phyloP scores from a whole-genome alignment of 2,888 invertebrate genomes.

The Mylabris sibirica region DNA sequence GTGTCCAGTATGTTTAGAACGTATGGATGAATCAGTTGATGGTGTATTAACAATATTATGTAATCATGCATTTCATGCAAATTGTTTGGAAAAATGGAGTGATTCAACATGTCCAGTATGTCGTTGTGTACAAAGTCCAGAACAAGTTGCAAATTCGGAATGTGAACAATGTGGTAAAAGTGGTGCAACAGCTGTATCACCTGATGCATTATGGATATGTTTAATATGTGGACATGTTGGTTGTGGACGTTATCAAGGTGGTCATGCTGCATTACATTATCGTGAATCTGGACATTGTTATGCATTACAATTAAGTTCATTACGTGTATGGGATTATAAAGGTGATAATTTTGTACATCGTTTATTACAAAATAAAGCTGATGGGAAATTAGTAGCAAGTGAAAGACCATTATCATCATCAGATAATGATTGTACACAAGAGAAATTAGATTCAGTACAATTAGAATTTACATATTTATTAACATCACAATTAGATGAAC shows the following conservation, averaged over 20 bases:
- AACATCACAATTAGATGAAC: slow-evolving; percentile 94
- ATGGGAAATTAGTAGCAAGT: slow-evolving; percentile 92
- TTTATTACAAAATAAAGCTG: slow-evolving; percentile 93
- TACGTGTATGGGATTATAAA: slow-evolving; percentile 99
- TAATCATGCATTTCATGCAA: slow-evolving; percentile 97
- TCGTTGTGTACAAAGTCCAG: slow-evolving; percentile 72
- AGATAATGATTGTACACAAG: slow-evolving; percentile 68
- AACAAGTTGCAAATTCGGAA: slow-evolving; percentile 66
- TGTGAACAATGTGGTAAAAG: slow-evolving; percentile 66
- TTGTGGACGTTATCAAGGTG: slow-evolving; percentile 81
- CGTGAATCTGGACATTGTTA: slow-evolving; percentile 96
- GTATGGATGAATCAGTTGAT: slow-evolving; percentile 98
- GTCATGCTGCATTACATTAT: slow-evolving; percentile 97
- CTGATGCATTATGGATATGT: slow-evolving; percentile 96
- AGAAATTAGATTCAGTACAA: slow-evolving; percentile 94
- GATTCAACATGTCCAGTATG: slow-evolving; percentile 98
- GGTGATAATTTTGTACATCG: slow-evolving; percentile 97
- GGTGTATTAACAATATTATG: slow-evolving; percentile 97
- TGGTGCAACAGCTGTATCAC: slow-evolving; percentile 55
- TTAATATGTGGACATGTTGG: slow-evolving; percentile 98
- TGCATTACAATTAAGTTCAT: slow-evolving; percentile 94
- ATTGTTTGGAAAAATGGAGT: slow-evolving; percentile 95
- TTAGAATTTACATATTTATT: slow-evolving; percentile 96
- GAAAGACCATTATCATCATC: slow-evolving; percentile 69
- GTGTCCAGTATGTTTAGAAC: slow-evolving; percentile 93